Base-by-base conservation (phyloP, 1,140 invertebrate species). In the Dufourea novaeangliae region DNA sequence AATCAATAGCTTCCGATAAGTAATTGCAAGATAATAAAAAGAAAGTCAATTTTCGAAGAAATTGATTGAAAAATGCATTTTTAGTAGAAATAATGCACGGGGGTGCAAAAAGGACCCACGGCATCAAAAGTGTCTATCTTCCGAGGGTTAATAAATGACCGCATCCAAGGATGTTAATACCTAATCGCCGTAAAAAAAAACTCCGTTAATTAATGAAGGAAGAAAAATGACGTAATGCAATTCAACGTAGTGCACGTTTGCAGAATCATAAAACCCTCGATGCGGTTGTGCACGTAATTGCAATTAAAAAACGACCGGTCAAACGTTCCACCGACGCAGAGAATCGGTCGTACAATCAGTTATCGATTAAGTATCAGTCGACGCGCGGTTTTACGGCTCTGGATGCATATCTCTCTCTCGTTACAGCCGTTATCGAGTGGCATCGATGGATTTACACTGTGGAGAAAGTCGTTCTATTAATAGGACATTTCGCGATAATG, bases 401-500 rank as follows among this genome's bases (percentile, higher is more conserved):
- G 14, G 37, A 46, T 46, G 32, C 2, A 5, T 77, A 61, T 70
- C 27, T 66, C n/a, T 68, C 17, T 71, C 22, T 44, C 7, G 25
- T 50, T 34, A 29, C 12, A 14, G 20, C 44, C 50, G 50, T 86
- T 84, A 85, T 85, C 79, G 46, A 32, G 27, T 78, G 56, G 44
- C 77, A 78, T 80, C 72, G 68, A 76, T 78, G 69, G 83, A 79
- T 77, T 78, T 66, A 73, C 52, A 72, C 29, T 32, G 20, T n/a
- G 29, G 86, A 86, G 86, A 87, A 87, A 87, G 86, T 87, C 73
- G 66, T 39, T 74, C 77, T 84, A 86, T 86, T 86, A 82, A 86
- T 76, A 82, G 82, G 79, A 78, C 79, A 69, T 59, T 61, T 57
- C 66, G 41, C 67, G 85, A 83, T 86, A 78, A 70, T 39, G 44